phyloP scores from a whole-genome alignment of 2,797 vertebrate species.

The Rhinogobio ventralis region DNA sequence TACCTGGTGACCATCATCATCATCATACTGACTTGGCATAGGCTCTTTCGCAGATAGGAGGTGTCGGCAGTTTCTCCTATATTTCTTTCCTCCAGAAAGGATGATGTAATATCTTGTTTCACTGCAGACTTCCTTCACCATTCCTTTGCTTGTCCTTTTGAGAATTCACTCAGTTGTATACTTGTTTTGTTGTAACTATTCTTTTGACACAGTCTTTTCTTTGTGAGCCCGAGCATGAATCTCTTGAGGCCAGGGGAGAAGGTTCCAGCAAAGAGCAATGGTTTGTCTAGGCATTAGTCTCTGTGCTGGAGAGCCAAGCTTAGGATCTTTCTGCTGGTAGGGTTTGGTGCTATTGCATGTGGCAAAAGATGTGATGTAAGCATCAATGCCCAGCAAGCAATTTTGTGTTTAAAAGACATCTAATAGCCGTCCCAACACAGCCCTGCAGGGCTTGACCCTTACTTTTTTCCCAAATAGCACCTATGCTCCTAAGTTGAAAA shows the following conservation, averaged over 20 bases:
- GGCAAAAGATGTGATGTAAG: not conserved
- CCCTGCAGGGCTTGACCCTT: too few relatives aligned
- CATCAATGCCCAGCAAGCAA: not conserved
- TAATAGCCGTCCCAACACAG: too few relatives aligned
- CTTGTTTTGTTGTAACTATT: constrained; percentile 16
- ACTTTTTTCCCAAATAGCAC: too few relatives aligned
- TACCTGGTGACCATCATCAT: not conserved
- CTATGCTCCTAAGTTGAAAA: too few relatives aligned
- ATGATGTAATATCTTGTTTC: constrained; percentile 10
- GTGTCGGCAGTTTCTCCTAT: constrained; percentile 22
- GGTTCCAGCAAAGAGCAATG: constrained; percentile 9
- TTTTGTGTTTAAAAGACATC: too few relatives aligned
- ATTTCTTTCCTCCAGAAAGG: constrained; percentile 15
- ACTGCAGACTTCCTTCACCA: not conserved
- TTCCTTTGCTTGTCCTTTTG: constrained; percentile 21
- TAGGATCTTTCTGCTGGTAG: constrained; percentile 37
- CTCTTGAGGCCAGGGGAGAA: not conserved
- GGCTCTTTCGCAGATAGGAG: constrained; percentile 27
- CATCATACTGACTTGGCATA: not conserved
- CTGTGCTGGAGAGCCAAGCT: constrained; percentile 31
- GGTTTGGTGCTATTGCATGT: constrained; percentile 40
- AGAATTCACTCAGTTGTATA: not conserved
- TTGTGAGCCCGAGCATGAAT: constrained; percentile 18
- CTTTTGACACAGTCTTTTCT: constrained; percentile 14
- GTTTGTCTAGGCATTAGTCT: constrained; percentile 35